Evolutionary conservation across 1,140 invertebrate genomes (phyloP), one percentile per base, ranked within the genome.

Genomic region (Lysiphlebus fabarum): DNA sequence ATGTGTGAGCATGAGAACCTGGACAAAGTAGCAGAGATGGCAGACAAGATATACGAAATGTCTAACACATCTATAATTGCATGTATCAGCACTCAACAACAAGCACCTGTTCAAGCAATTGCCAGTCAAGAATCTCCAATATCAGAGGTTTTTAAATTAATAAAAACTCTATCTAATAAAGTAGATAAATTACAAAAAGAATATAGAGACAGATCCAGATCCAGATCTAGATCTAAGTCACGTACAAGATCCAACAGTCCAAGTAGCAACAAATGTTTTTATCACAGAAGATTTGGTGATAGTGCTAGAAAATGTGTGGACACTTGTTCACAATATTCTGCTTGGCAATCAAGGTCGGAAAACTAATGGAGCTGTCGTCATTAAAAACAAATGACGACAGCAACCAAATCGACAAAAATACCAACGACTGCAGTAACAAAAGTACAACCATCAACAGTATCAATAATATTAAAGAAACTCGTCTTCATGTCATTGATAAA

Each of bases 401-500:
- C 17, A 26, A 26, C 17, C 17, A 26, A 40, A 40, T 45, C 11
- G 8, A 4, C 9, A 11, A 45, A 4, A 12, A 11, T 14, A 45
- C 0, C n/a, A 11, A 45, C 38, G 5, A 40, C 38, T 40, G 38
- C 17, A 26, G 38, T 4, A 40, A 40, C 38, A 1, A 40, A 1
- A 11, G 38, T 2, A 40, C 5, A 40, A 11, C 1, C 1, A 40
- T 8, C 1, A 11, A 34, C 12, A 53, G 8, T 7, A 63, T 9
- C 33, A 41, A 7, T 11, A 38, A 33, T 14, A 14, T 5, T 6
- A 62, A 56, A 34, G 62, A 59, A 56, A 37, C 8, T 36, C 62
- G 62, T 12, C 50, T 63, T 12, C 47, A 45, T 17, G 26, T 61
- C 8, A 38, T 34, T 4, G 62, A 63, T 26, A 34, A 9, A 12